Evolutionary conservation across 2,888 invertebrate genomes (phyloP).

Genomic region (Pycnomerus fuliginosus): DNA sequence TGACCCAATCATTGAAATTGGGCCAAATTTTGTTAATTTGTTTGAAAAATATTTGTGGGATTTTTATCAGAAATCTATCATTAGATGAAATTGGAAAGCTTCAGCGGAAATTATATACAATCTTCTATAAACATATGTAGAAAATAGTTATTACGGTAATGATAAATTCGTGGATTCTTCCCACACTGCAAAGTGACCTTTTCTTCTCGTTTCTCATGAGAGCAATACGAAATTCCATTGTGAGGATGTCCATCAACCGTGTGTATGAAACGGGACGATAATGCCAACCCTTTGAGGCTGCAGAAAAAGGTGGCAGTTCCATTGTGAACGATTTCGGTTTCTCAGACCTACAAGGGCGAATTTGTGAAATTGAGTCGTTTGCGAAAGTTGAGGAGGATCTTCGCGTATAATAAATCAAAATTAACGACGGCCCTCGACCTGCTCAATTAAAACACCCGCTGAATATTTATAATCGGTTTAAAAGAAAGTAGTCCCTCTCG

Average conservation of each 20-base stretch:
- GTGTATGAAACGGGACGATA: no score
- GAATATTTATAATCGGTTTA: conserved; percentile 32
- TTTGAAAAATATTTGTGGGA: conserved; percentile 28
- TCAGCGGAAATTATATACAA: conserved; percentile 10
- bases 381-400: conserved; percentile 1
- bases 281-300: conserved; percentile 5
- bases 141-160: no score
- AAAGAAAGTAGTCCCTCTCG: conserved; percentile 15
- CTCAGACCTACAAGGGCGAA: conserved; percentile 5
- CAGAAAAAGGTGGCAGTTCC: not conserved
- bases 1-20: conserved; percentile 27
- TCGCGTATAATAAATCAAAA: conserved; percentile 18
- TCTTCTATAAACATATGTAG: conserved; percentile 8
- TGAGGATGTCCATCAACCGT: not conserved
- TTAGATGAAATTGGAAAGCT: conserved; percentile 8
- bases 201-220: conserved; percentile 10
- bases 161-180: conserved; percentile 5
- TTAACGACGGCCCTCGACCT: conserved; percentile 5
- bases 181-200: conserved; percentile 4
- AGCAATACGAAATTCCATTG: not conserved
- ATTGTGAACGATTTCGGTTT: conserved; percentile 3
- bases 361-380: not conserved
- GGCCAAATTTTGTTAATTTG: conserved; percentile 22
- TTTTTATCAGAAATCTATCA: conserved; percentile 13
- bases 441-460: conserved; percentile 27